Conservation (phyloP, 2,888 invertebrate species). For the Mythimna loreyi region DNA sequence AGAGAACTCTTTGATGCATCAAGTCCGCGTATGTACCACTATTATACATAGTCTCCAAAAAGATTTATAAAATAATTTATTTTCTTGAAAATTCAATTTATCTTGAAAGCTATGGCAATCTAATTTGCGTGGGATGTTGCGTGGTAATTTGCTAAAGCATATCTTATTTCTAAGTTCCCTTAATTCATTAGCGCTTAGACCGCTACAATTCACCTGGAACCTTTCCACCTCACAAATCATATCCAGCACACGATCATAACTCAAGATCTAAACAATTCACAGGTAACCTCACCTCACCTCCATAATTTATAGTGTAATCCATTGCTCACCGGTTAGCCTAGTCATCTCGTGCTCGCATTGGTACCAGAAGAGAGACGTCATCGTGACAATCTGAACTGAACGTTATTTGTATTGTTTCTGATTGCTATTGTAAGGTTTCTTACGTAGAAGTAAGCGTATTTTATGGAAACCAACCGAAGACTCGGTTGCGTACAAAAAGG, state of each 20-base stretch:
- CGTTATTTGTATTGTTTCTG: slow-evolving; percentile 41
- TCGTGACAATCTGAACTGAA: slow-evolving; percentile 26
- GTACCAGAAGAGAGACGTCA: slow-evolving; percentile 14
- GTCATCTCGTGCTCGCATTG: slow-evolving; percentile 35
- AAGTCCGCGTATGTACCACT: too few species aligned
- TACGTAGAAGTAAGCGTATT: neutral
- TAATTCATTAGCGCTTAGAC: slow-evolving; percentile 30
- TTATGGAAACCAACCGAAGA: too few species aligned
- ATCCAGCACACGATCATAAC: slow-evolving; percentile 36
- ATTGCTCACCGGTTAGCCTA: slow-evolving; percentile 43
- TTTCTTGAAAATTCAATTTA: neutral
- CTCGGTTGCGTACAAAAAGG: too few species aligned
- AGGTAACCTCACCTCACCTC: slow-evolving; percentile 17
- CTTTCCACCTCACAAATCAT: slow-evolving; percentile 47
- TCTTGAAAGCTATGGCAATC: neutral
- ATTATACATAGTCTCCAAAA: too few species aligned
- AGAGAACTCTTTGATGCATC: too few species aligned
- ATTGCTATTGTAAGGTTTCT: slow-evolving; percentile 30
- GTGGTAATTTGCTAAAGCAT: neutral
- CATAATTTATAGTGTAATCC: slow-evolving; percentile 51
- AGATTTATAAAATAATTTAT: neutral
- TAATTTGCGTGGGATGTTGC: neutral
- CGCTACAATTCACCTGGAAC: slow-evolving; percentile 28
- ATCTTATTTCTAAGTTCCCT: slow-evolving; percentile 4
- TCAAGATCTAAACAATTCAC: slow-evolving; percentile 54